phyloP scores from a whole-genome alignment of 2,113 vertebrate species.

The Loxodonta africana region DNA sequence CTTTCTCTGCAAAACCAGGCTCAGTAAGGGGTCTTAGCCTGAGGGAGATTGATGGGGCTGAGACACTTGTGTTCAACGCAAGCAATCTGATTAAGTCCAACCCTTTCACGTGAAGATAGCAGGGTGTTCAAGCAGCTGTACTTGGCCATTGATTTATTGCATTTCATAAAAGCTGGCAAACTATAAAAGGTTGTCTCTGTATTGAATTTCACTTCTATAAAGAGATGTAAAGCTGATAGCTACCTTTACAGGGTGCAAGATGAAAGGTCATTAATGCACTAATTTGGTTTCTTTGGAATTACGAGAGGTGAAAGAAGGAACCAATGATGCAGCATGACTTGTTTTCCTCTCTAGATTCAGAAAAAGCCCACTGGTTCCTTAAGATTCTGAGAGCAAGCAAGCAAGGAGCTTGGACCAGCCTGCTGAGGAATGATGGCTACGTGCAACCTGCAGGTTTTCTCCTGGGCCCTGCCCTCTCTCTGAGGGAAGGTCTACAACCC shows the following conservation, averaged over 20 bases:
- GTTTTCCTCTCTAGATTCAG: not conserved
- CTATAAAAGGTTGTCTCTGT: not conserved
- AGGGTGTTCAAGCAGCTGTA: too few relatives aligned
- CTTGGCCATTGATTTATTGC: not conserved
- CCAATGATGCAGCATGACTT: not conserved
- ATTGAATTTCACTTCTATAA: slow-evolving; percentile 44
- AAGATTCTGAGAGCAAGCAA: not conserved
- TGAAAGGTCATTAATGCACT: not conserved
- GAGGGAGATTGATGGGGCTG: not conserved
- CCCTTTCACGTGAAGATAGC: not conserved
- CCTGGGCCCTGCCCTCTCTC: not conserved
- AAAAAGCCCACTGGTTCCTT: not conserved
- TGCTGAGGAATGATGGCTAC: not conserved
- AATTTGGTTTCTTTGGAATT: not conserved
- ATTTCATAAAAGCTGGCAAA: slow-evolving; percentile 45
- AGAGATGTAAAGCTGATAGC: not conserved
- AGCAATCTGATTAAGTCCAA: not conserved
- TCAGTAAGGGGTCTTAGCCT: not conserved
- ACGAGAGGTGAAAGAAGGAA: not conserved
- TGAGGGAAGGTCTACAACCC: not conserved
- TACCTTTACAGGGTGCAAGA: not conserved
- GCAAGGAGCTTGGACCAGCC: not conserved
- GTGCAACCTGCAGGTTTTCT: not conserved
- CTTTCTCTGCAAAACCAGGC: not conserved
- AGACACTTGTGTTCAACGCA: not conserved